Conservation (phyloP, 2,113 vertebrate species). For the Acrocephalus kingi region DNA sequence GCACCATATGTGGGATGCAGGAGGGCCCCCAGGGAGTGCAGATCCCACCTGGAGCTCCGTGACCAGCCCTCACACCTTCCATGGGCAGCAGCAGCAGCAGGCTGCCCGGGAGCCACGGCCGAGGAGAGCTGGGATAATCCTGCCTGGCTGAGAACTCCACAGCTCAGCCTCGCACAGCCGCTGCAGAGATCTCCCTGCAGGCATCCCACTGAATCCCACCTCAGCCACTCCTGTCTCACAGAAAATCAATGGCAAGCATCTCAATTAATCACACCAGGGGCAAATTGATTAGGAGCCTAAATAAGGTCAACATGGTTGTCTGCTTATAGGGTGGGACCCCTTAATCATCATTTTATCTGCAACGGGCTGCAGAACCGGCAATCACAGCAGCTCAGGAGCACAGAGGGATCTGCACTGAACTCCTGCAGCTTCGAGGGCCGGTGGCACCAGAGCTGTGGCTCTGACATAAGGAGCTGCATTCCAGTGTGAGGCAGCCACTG, state of each 20-base stretch:
- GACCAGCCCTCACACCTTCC: rapidly evolving
- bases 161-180: neutral
- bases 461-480: neutral
- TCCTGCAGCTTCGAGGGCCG: neutral
- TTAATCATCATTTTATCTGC: conserved; percentile 83
- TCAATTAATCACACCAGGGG: conserved; percentile 81
- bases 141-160: neutral
- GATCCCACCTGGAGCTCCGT: rapidly evolving
- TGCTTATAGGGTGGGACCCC: conserved; percentile 83
- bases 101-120: rapidly evolving
- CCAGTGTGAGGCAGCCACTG: rapidly evolving
- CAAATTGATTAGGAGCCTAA: conserved; percentile 82
- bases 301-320: conserved; percentile 84
- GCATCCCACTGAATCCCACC: neutral
- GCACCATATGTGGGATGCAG: rapidly evolving
- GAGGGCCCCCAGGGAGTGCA: neutral
- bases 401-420: neutral
- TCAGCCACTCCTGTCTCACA: neutral
- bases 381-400: neutral
- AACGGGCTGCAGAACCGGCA: conserved; percentile 42
- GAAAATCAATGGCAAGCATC: conserved; percentile 79
- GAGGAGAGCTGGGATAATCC: neutral
- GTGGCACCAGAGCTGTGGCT: neutral
- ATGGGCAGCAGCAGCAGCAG: neutral
- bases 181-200: neutral